Conservation (phyloP, 2,797 vertebrate species). For the Anguilla megastoma region DNA sequence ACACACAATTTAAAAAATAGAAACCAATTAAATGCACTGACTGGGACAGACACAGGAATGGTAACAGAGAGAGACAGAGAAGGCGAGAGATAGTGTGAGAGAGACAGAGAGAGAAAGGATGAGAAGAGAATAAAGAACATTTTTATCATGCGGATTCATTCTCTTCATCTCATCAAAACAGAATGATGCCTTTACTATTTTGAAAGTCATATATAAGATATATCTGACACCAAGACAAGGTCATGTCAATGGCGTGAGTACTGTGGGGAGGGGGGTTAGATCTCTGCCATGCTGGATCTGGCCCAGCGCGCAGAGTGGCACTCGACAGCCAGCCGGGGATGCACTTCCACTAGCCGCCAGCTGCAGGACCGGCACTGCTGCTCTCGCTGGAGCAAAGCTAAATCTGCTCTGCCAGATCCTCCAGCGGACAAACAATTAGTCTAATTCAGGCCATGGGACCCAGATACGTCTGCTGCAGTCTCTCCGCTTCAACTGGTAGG, state of each 20-base stretch:
- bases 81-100: too few relatives aligned
- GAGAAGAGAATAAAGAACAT: not conserved
- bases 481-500: slow-evolving; percentile 28
- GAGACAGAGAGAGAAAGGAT: not conserved
- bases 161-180: not conserved
- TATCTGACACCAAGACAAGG: not conserved
- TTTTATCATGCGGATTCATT: not conserved
- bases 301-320: not conserved
- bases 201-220: not conserved
- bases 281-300: not conserved
- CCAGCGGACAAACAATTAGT: slow-evolving; percentile 42
- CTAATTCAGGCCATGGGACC: slow-evolving; percentile 38
- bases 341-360: not conserved
- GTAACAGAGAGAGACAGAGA: not conserved
- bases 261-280: slow-evolving; percentile 31
- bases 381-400: slow-evolving; percentile 30
- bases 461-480: slow-evolving; percentile 30
- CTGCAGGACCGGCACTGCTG: not conserved
- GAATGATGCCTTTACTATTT: not conserved
- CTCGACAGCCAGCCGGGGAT: not conserved
- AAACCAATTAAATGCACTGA: not conserved
- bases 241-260: slow-evolving; percentile 28
- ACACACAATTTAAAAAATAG: not conserved
- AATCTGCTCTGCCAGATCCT: slow-evolving; percentile 31
- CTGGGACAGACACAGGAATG: not conserved